Conservation (phyloP, 2,888 invertebrate species). For the Chymomyza amoena region DNA sequence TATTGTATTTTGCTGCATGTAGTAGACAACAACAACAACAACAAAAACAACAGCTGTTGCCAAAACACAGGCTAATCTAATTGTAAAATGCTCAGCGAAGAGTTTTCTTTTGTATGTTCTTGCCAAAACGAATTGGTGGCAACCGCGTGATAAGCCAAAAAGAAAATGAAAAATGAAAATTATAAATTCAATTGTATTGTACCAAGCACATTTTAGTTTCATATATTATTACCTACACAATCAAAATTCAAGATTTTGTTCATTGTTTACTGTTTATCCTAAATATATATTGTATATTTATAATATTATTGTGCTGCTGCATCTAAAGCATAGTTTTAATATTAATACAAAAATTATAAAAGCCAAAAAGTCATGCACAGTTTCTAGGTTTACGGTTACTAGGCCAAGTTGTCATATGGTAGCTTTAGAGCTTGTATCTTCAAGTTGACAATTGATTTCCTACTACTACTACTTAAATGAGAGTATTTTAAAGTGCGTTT, state of each 20-base stretch:
- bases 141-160: constrained; percentile 46
- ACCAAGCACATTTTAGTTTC: neutral
- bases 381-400: constrained; percentile 59
- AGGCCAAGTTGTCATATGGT: constrained; percentile 68
- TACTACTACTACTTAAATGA: constrained; percentile 1
- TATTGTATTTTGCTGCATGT: constrained; percentile 62
- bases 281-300: neutral
- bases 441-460: constrained; percentile 48
- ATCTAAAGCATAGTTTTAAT: constrained; percentile 37
- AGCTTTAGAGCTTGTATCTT: constrained; percentile 70
- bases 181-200: neutral
- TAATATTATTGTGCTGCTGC: constrained; percentile 44
- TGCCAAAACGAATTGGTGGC: constrained; percentile 28
- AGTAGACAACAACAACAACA: constrained; percentile 35
- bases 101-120: constrained; percentile 61
- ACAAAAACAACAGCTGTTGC: constrained; percentile 21
- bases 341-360: constrained; percentile 35
- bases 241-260: constrained; percentile 29
- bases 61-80: constrained; percentile 8
- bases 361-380: constrained; percentile 70
- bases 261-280: constrained; percentile 47
- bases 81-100: constrained; percentile 44
- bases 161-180: constrained; percentile 6
- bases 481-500: constrained; percentile 54
- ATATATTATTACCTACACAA: neutral